Base-by-base conservation (phyloP, 2,113 vertebrate genomes). In the Capra hircus region DNA sequence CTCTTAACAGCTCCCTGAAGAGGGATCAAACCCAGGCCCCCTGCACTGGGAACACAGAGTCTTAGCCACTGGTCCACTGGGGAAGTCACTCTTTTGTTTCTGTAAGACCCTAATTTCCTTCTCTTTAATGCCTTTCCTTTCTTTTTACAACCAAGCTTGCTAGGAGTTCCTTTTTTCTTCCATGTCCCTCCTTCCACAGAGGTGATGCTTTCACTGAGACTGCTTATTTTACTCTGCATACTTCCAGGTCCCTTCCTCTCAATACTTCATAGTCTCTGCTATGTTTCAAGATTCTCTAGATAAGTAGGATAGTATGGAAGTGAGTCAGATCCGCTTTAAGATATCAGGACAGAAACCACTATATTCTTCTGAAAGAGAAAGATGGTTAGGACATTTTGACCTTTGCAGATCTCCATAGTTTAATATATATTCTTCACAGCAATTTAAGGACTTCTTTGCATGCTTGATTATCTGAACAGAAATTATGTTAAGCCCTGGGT, bases 401-500 rank as follows among this genome's bases (percentile, higher is more conserved):
- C 6, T 43, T 64, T 74, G 43, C 16, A 59, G 12, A 86, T 55
- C 5, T 86, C 30, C 36, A n/a, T 55, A 88, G 33, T n/a, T 81
- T 64, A 81, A 80, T 88, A 88, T 19, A 43, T 43, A 64, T 64
- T 43, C 2, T 88, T 80, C 78, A 81, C 4, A 64, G n/a, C n/a
- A 88, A 43, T 53, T 62, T 53, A 45, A 88, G 57, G n/a, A 53
- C 14, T 48, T 19, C 9, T 48, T 64, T 64, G 19, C 14, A n/a
- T 64, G 30, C 43, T 78, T 93, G 45, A 93, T 77, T 62, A 9
- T 94, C 48, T 43, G 36, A 88, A 81, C 19, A 88, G 43, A 88
- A 64, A 88, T 88, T 16, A 5, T 88, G 71, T 9, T n/a, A 81
- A 50, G 33, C 12, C 33, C 33, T 40, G 23, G 15, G 6, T 80